Percentiles rank a stretch among this genome's conserved stretches.
These are phyloP conservation scores for Megaustenia siamemsis DNA, from an alignment of 2,888 invertebrate species.

Conservation along the genomic window DNA sequence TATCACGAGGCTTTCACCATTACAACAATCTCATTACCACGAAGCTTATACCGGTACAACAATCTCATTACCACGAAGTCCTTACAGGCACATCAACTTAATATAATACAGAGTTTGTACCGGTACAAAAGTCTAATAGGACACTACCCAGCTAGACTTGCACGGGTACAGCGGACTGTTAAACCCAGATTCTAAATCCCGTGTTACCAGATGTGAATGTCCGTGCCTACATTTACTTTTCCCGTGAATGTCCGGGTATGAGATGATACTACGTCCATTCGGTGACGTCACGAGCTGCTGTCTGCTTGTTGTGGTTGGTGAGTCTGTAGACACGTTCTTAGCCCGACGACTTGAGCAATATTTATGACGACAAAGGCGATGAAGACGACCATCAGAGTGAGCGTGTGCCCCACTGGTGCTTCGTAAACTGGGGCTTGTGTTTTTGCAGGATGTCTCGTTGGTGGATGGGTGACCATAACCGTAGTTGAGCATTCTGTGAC, in stretches of 20 bases:
- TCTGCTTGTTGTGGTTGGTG: background rate
- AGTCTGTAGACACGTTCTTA: constrained; percentile 3
- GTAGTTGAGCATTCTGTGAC: constrained; percentile 26
- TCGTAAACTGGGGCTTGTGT: constrained; percentile 38
- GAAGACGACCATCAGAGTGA: constrained; percentile 61
- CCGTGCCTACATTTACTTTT: background rate
- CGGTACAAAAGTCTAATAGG: too few species aligned
- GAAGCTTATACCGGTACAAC: too few species aligned
- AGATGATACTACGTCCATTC: constrained; percentile 37
- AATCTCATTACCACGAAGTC: too few species aligned
- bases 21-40: too few species aligned
- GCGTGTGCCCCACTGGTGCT: constrained; percentile 57
- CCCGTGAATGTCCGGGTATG: constrained; percentile 48
- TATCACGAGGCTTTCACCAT: too few species aligned
- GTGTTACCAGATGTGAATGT: background rate
- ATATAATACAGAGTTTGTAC: too few species aligned
- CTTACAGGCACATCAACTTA: too few species aligned
- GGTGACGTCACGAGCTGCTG: background rate
- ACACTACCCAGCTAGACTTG: constrained; percentile 15
- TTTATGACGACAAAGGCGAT: constrained; percentile 58
- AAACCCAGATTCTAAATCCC: background rate
- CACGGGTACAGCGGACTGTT: background rate
- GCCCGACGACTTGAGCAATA: constrained; percentile 57
- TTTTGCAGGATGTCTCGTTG: constrained; percentile 53
- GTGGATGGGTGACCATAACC: constrained; percentile 56